These are phyloP conservation scores for Tadarida brasiliensis DNA, from an alignment of 2,797 vertebrate genomes.

Conservation along the genomic window DNA sequence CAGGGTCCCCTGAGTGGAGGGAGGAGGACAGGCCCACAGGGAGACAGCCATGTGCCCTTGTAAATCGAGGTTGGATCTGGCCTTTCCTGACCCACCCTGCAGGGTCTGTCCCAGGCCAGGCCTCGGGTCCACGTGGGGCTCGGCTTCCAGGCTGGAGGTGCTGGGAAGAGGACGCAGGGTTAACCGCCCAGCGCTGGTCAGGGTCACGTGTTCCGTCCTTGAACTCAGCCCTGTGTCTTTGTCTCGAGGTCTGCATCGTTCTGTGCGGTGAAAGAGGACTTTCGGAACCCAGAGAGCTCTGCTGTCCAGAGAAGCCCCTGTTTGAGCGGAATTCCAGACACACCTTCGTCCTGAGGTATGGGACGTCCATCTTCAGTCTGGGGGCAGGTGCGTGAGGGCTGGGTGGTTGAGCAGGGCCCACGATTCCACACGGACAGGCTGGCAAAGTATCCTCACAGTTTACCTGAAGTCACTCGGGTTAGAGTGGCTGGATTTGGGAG, in stretches of 20 bases:
- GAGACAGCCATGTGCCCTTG: not conserved
- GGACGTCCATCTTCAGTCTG: accelerated
- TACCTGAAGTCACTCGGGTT: not conserved
- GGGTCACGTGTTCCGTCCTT: accelerated
- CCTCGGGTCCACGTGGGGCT: accelerated
- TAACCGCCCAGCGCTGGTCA: not conserved
- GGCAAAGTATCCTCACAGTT: not conserved
- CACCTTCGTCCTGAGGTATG: constrained; percentile 92
- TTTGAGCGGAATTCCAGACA: constrained; percentile 91
- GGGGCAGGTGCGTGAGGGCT: not conserved
- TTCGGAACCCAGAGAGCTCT: constrained; percentile 91
- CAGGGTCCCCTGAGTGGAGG: not conserved
- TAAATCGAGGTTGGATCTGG: not conserved
- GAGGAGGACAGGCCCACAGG: too few relatives aligned
- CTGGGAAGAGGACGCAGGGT: not conserved
- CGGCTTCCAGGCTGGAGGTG: not conserved
- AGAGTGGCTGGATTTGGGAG: not conserved
- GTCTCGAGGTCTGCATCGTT: constrained; percentile 89
- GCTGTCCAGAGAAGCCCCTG: constrained; percentile 87
- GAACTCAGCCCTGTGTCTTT: not conserved
- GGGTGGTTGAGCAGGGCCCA: not conserved
- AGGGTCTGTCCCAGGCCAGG: not conserved
- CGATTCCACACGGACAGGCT: not conserved
- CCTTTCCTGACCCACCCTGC: not conserved
- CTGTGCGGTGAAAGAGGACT: constrained; percentile 89